Percentiles rank a stretch among this genome's conserved stretches.
phyloP scores from a whole-genome alignment of 2,113 vertebrate genomes.

The Struthidea cinerea region DNA sequence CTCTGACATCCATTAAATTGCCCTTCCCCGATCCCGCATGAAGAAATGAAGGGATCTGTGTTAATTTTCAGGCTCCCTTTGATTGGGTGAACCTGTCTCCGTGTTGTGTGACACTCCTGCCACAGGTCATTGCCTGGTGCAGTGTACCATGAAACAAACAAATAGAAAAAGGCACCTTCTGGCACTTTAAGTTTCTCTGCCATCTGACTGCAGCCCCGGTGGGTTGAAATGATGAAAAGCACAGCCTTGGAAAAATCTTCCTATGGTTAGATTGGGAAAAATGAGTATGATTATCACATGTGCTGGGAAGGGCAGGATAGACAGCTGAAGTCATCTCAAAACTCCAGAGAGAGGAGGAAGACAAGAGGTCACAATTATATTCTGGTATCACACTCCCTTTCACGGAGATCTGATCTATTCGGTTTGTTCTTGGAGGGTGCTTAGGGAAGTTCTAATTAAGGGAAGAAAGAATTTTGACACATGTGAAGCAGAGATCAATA shows the following conservation, averaged over 20 bases:
- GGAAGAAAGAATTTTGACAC: constrained; percentile 98
- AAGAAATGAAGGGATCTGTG: constrained; percentile 87
- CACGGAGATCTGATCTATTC: constrained; percentile 91
- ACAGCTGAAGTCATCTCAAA: constrained; percentile 91
- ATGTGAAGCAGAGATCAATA: constrained; percentile 99
- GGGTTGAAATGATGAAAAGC: constrained; percentile 82
- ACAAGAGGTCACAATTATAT: constrained; percentile 99
- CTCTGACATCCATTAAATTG: constrained; percentile 78
- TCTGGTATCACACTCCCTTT: constrained; percentile 78
- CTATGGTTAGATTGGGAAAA: constrained; percentile 87
- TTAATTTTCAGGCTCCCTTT: constrained; percentile 93
- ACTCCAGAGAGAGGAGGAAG: constrained; percentile 88
- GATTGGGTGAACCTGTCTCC: constrained; percentile 92
- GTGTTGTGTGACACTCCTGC: constrained; percentile 81
- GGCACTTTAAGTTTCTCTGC: constrained; percentile 88
- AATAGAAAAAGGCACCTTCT: constrained; percentile 99
- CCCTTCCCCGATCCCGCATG: constrained; percentile 75
- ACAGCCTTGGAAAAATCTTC: constrained; percentile 78
- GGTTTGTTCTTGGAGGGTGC: constrained; percentile 88
- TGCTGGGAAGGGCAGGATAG: constrained; percentile 83
- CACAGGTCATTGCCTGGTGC: constrained; percentile 97
- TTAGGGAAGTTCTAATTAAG: constrained; percentile 99
- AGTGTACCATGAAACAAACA: constrained; percentile 98
- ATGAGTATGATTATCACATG: constrained; percentile 91
- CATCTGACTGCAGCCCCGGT: constrained; percentile 78